A percentile compares a stretch with the other conserved stretches of the same genome.
These are phyloP conservation scores for Zygaena filipendulae DNA, from an alignment of 2,888 invertebrate species.

Conservation along the genomic window DNA sequence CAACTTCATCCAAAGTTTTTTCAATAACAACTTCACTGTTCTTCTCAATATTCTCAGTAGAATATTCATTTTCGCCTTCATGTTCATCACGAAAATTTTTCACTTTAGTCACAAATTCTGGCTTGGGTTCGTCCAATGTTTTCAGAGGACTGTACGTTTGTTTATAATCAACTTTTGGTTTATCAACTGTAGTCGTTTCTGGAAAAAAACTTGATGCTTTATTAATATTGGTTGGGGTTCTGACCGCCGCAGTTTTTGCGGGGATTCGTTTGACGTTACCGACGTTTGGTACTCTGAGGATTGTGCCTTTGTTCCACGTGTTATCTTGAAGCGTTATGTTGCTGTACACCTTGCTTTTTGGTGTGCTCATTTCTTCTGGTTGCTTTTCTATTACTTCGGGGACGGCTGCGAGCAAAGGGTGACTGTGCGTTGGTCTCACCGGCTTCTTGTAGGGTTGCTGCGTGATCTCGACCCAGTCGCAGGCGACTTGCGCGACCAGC, in stretches of 20 bases:
- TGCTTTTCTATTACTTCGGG: not conserved
- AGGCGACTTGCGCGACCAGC: slow-evolving; percentile 21
- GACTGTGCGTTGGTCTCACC: slow-evolving; percentile 14
- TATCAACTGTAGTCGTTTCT: not conserved
- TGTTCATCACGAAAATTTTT: too few relatives aligned
- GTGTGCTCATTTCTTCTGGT: slow-evolving; percentile 16
- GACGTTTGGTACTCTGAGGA: slow-evolving; percentile 28
- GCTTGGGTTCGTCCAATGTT: too few relatives aligned
- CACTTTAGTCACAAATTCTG: too few relatives aligned
- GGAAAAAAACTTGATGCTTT: not conserved
- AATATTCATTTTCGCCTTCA: too few relatives aligned
- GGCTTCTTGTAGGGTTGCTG: slow-evolving; percentile 43
- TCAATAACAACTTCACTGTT: too few relatives aligned
- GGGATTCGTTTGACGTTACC: slow-evolving; percentile 28
- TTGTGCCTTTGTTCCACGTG: slow-evolving; percentile 19
- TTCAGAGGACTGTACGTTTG: slow-evolving; percentile 3
- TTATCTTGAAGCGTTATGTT: slow-evolving; percentile 30
- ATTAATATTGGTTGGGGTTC: slow-evolving; percentile 5
- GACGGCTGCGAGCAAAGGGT: slow-evolving; percentile 11
- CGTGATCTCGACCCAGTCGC: slow-evolving; percentile 57
- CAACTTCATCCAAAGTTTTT: too few relatives aligned
- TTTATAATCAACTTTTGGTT: slow-evolving; percentile 7
- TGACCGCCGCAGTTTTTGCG: slow-evolving; percentile 10
- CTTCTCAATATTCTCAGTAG: too few relatives aligned
- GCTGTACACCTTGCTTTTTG: slow-evolving; percentile 20